phyloP scores from a whole-genome alignment of 2,797 vertebrate genomes.

The Crocodylus rhombifer region DNA sequence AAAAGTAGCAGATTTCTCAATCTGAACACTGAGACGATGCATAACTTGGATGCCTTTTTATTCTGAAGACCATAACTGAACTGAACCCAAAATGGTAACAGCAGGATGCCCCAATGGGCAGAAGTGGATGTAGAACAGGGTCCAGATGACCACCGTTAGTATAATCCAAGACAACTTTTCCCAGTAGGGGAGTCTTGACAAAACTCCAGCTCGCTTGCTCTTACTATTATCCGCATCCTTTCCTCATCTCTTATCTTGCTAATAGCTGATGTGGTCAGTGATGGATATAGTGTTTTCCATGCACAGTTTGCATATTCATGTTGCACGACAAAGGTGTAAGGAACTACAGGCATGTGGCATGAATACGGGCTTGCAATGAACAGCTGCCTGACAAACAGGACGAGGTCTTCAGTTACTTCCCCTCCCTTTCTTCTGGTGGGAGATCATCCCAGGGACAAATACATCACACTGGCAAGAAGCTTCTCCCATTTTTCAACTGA shows the following conservation, averaged over 20 bases:
- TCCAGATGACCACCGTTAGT: neutral
- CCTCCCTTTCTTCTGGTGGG: neutral
- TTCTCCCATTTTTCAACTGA: constrained; percentile 74
- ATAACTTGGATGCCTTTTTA: constrained; percentile 28
- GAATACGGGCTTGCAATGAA: constrained; percentile 28
- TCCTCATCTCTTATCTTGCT: neutral
- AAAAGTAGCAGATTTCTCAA: constrained; percentile 30
- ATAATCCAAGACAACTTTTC: neutral
- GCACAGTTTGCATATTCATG: fast-evolving
- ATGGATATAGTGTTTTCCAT: neutral
- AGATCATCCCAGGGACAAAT: constrained; percentile 57
- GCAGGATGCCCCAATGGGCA: neutral
- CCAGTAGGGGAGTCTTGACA: fast-evolving
- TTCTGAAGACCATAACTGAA: constrained; percentile 43
- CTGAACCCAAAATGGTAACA: constrained; percentile 6
- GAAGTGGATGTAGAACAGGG: neutral
- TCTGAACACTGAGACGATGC: constrained; percentile 10
- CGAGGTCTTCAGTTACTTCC: constrained; percentile 49
- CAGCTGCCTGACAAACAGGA: constrained; percentile 55
- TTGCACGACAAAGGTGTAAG: neutral
- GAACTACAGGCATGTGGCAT: neutral
- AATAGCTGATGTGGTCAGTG: fast-evolving
- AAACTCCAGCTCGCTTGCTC: neutral
- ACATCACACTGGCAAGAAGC: constrained; percentile 74
- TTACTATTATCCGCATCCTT: neutral